phyloP scores from a whole-genome alignment of 2,888 invertebrate genomes.

The Drosophila paramelanica region DNA sequence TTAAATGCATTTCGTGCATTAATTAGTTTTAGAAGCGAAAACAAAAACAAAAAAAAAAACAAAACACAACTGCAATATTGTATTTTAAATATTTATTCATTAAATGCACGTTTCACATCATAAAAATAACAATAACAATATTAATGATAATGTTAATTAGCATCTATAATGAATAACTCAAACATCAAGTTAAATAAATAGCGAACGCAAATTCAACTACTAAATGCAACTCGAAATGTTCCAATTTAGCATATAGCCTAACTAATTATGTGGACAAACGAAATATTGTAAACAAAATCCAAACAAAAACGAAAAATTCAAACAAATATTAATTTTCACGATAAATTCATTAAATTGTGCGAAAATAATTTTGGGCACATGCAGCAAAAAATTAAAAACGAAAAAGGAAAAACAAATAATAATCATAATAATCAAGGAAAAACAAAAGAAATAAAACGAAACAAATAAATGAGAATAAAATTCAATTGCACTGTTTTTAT shows the following conservation, averaged over 20 bases:
- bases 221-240: constrained; percentile 77
- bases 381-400: constrained; percentile 1
- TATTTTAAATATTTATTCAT: constrained; percentile 80
- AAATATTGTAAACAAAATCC: constrained; percentile 43
- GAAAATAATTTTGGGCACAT: constrained; percentile 62
- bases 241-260: constrained; percentile 75
- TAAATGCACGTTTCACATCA: constrained; percentile 57
- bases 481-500: constrained; percentile 28
- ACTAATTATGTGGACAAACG: constrained; percentile 68
- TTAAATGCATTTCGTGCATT: constrained; percentile 46
- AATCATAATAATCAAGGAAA: constrained; percentile 21
- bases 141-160: constrained; percentile 69
- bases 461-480: constrained; percentile 36
- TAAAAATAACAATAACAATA: constrained; percentile 48
- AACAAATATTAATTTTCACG: constrained; percentile 40
- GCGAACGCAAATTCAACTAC: constrained; percentile 55
- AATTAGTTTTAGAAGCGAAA: constrained; percentile 51
- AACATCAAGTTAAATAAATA: constrained; percentile 52
- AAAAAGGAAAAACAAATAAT: constrained; percentile 13
- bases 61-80: constrained; percentile 74
- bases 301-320: constrained; percentile 32
- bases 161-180: constrained; percentile 60
- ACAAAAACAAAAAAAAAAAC: constrained; percentile 40
- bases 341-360: constrained; percentile 63
- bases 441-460: constrained; percentile 33